Evolutionary conservation across 2,797 vertebrate genomes (phyloP), one percentile per base, ranked within the genome.

Genomic region (Linurgus olivaceus): DNA sequence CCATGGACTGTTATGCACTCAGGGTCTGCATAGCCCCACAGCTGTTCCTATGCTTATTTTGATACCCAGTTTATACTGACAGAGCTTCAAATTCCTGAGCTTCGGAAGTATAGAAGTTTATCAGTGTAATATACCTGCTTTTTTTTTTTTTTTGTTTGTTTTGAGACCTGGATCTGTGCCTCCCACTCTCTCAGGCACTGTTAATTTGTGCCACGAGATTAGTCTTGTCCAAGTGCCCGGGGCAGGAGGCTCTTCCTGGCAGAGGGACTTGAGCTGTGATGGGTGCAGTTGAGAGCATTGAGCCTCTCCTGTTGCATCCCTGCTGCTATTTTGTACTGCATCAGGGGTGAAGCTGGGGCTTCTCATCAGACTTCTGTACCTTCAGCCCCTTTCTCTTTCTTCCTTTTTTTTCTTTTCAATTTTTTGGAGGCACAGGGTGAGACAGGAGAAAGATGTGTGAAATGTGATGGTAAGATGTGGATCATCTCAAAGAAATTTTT

Each of bases 11-110:
- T 40, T 68, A 23, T 1, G 13, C 3, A 9, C n/a, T 52, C 55
- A 55, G 19, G 0, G 0, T 5, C 5, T 73, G 10, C 0, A 0
- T 45, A 15, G 42, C 72, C 11, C 37, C 12, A 15, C 21, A 20
- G 3, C 33, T 71, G 23, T 45, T 93, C 65, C 61, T 40, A 0
- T 58, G 20, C 31, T 59, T 90, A 44, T 33, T 31, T 65, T 37
- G 42, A 23, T 61, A 65, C 3, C 38, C 31, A 63, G 7, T 50
- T 95, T 72, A 59, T 37, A 33, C 15, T 74, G 58, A 61, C 19
- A 68, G 42, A 23, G 5, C 20, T 90, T 92, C 57, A 57, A 50
- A 86, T 61, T 83, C 47, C 47, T 72, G 38, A 35, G 8, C 2
- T 71, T 68, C 11, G 25, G 52, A 51, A 68, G 3, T 26, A 28